phyloP scores from a whole-genome alignment of 1,140 invertebrate genomes.

The Drosophila truncata region DNA sequence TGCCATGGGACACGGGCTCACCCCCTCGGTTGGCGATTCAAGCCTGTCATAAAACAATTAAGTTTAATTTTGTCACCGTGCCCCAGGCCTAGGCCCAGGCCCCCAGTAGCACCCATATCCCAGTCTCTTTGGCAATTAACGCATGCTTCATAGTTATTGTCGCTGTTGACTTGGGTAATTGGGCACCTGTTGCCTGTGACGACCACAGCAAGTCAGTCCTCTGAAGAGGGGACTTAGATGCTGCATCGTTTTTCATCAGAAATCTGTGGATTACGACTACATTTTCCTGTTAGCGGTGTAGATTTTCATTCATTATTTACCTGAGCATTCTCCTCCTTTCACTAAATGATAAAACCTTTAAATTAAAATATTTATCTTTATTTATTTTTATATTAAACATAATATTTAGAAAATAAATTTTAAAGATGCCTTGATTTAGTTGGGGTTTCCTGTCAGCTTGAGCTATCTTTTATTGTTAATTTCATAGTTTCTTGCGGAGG shows the following conservation, averaged over 20 bases:
- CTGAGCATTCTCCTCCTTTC: background rate
- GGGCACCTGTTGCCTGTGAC: conserved; percentile 74
- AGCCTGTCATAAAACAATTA: conserved; percentile 81
- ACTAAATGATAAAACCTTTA: too few relatives aligned
- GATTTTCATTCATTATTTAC: conserved; percentile 3
- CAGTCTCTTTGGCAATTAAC: conserved; percentile 61
- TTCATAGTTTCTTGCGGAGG: conserved; percentile 2
- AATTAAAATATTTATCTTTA: background rate
- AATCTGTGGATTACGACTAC: conserved; percentile 1
- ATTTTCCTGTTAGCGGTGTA: conserved; percentile 2
- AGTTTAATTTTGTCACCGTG: conserved; percentile 83
- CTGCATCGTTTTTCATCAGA: conserved; percentile 31
- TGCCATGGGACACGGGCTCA: conserved; percentile 29
- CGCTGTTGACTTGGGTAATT: conserved; percentile 58
- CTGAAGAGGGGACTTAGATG: conserved; percentile 45
- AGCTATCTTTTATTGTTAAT: conserved; percentile 42
- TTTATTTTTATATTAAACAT: background rate
- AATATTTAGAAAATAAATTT: background rate
- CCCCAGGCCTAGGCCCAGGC: conserved; percentile 33
- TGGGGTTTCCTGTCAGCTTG: conserved; percentile 26
- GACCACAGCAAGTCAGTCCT: conserved; percentile 7
- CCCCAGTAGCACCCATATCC: conserved; percentile 23
- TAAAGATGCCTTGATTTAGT: background rate
- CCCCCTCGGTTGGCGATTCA: conserved; percentile 46
- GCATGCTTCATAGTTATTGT: conserved; percentile 68